Evolutionary conservation across 2,888 invertebrate species (phyloP).

Genomic region (Drosophila meridiana): DNA sequence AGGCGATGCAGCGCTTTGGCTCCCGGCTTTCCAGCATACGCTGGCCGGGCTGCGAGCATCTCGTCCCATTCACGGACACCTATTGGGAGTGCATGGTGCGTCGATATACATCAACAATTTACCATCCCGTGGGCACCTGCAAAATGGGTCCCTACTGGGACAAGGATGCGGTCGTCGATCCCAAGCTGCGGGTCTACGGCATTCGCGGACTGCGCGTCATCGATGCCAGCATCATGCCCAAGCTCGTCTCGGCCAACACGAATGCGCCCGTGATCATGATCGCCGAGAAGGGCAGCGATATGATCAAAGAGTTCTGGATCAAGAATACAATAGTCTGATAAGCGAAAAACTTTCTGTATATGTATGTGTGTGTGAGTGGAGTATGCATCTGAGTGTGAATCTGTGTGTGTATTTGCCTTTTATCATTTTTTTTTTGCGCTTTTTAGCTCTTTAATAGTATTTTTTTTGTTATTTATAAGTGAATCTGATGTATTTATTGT

Average conservation of each 20-base stretch:
- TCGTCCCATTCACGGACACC: constrained; percentile 89
- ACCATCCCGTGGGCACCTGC: constrained; percentile 94
- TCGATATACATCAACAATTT: constrained; percentile 92
- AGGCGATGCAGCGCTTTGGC: constrained; percentile 90
- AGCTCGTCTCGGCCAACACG: constrained; percentile 93
- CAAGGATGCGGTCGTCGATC: constrained; percentile 92
- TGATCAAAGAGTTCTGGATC: constrained; percentile 94
- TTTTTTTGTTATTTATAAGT: constrained; percentile 49
- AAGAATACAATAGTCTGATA: constrained; percentile 85
- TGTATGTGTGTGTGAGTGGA: constrained; percentile 13
- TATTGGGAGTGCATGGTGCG: constrained; percentile 96
- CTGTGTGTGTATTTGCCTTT: constrained; percentile 18
- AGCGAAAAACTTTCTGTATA: constrained; percentile 5
- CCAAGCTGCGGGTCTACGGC: constrained; percentile 92
- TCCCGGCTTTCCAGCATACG: constrained; percentile 89
- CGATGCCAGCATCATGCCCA: constrained; percentile 95
- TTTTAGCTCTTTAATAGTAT: constrained; percentile 21
- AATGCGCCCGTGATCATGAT: constrained; percentile 96
- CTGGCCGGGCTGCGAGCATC: constrained; percentile 91
- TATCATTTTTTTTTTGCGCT: constrained; percentile 1
- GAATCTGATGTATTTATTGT: constrained; percentile 50
- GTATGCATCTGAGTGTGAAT: constrained; percentile 21
- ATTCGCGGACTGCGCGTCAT: constrained; percentile 92
- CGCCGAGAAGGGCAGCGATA: constrained; percentile 94
- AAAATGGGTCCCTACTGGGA: constrained; percentile 97